Evolutionary conservation across 2,113 vertebrate genomes (phyloP).

Genomic region (Grus americana): DNA sequence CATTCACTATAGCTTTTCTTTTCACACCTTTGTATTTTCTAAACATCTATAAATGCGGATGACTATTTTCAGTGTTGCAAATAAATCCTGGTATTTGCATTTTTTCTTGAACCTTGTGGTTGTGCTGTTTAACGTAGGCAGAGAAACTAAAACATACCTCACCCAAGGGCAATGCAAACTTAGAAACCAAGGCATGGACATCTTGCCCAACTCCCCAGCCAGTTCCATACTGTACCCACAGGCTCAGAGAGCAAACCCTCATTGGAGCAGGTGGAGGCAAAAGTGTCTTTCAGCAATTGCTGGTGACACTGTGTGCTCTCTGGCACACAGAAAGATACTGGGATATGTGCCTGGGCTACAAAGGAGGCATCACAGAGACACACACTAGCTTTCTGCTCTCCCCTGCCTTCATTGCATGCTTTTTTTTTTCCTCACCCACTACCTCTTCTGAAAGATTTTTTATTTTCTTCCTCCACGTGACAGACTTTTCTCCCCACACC

Average conservation of each 20-base stretch:
- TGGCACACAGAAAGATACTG: background rate
- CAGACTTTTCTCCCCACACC: background rate
- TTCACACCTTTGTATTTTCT: background rate
- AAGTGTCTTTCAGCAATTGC: background rate
- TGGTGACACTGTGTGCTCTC: background rate
- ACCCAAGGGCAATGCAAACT: background rate
- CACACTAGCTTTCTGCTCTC: background rate
- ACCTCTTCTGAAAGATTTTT: background rate
- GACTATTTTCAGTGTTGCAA: background rate
- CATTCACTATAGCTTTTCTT: background rate
- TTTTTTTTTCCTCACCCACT: background rate
- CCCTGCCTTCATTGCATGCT: background rate
- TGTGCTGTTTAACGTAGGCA: background rate
- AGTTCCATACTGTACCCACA: background rate
- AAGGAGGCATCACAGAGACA: background rate
- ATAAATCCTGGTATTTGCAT: background rate
- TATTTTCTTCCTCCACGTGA: background rate
- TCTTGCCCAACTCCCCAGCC: background rate
- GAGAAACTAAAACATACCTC: background rate
- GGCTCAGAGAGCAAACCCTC: background rate
- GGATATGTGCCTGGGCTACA: background rate
- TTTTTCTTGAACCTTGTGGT: background rate
- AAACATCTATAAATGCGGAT: background rate
- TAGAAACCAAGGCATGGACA: background rate
- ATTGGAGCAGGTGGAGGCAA: background rate